These are phyloP conservation scores for Galerucella nymphaeae DNA, from an alignment of 2,888 invertebrate species.

Conservation along the genomic window DNA sequence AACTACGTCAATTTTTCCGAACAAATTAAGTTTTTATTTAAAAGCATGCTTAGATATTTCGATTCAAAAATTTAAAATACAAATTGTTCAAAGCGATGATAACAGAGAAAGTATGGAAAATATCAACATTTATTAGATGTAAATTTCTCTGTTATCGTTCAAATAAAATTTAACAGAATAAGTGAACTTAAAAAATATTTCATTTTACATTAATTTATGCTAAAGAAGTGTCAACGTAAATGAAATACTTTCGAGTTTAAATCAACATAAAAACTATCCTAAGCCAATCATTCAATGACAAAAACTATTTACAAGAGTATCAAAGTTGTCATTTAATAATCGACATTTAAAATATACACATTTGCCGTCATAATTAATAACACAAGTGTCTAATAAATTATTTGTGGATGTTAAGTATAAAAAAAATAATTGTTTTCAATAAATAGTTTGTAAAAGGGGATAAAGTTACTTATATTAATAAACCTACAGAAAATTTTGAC, in stretches of 20 bases:
- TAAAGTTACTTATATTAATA: neutral
- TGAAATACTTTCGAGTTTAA: neutral
- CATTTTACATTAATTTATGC: neutral
- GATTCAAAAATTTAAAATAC: neutral
- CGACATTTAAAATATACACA: neutral
- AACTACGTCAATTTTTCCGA: neutral
- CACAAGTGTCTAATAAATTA: neutral
- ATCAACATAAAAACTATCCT: neutral
- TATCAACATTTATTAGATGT: neutral
- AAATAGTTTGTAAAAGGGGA: neutral
- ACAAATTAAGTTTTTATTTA: neutral
- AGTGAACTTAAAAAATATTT: neutral
- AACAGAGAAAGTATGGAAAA: neutral
- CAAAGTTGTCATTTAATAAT: neutral
- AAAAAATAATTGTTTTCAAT: neutral
- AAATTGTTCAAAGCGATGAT: neutral
- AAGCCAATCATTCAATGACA: neutral
- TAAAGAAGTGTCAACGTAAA: no score
- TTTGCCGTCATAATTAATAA: neutral
- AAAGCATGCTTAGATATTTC: conserved; percentile 1
- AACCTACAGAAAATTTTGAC: neutral
- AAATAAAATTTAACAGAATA: neutral
- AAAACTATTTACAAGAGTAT: neutral
- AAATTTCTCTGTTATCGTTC: neutral
- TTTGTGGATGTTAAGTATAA: neutral